Evolutionary conservation across 37 sponge, comb jelly and placozoan genomes (phyloP).

Genomic region (Petrosia ficiformis): DNA sequence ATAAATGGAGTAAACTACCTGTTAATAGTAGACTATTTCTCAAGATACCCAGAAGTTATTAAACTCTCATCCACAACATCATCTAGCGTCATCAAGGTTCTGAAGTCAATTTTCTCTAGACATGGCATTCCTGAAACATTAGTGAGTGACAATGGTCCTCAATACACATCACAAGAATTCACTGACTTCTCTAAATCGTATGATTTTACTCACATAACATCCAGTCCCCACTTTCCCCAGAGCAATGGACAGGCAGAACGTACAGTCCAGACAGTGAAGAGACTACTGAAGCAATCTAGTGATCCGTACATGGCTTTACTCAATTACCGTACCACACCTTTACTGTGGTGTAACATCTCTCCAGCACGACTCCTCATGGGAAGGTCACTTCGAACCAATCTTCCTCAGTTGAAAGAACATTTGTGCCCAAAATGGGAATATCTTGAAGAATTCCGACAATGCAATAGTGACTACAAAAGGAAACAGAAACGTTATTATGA

Average conservation of each 20-base stretch:
- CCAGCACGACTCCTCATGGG: slow-evolving; percentile 20
- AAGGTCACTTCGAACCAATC: background rate
- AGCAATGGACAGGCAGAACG: slow-evolving; percentile 18
- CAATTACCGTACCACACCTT: slow-evolving; percentile 24
- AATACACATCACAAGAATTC: slow-evolving; percentile 17
- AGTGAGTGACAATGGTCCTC: slow-evolving; percentile 32
- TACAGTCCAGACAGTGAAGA: slow-evolving; percentile 23
- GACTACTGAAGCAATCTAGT: background rate
- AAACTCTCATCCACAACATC: slow-evolving; percentile 16
- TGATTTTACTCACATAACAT: slow-evolving; percentile 2
- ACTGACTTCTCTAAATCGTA: slow-evolving; percentile 8
- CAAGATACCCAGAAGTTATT: background rate
- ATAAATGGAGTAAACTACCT: background rate
- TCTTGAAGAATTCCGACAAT: slow-evolving; percentile 1
- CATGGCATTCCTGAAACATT: slow-evolving; percentile 51
- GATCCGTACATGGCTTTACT: slow-evolving; percentile 21
- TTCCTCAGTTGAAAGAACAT: slow-evolving; percentile 16
- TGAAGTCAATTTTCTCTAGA: slow-evolving; percentile 13
- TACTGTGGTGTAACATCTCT: slow-evolving; percentile 21
- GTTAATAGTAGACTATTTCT: background rate
- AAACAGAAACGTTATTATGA: background rate
- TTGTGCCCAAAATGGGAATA: slow-evolving; percentile 18
- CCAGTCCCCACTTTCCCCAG: slow-evolving; percentile 11
- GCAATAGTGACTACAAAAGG: background rate
- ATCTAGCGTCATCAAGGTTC: slow-evolving; percentile 1